Evolutionary conservation across 1,140 invertebrate genomes (phyloP).

Genomic region (Spodoptera litura): DNA sequence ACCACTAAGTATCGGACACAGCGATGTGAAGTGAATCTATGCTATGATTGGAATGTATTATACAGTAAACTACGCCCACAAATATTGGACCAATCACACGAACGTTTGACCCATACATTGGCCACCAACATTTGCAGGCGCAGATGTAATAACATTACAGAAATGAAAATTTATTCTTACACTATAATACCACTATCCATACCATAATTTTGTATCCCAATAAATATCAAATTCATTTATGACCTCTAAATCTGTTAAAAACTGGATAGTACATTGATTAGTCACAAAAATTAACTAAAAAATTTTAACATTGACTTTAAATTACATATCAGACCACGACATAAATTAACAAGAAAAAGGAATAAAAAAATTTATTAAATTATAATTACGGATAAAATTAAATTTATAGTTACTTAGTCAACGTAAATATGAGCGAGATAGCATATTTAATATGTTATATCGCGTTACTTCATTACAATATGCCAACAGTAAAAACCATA

Average conservation of each 20-base stretch:
- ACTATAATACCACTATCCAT: constrained; percentile 31
- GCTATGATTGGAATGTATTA: constrained; percentile 42
- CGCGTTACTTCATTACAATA: constrained; percentile 30
- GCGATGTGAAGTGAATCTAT: constrained; percentile 37
- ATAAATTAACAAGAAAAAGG: constrained; percentile 15
- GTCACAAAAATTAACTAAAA: constrained; percentile 7
- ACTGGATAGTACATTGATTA: background rate
- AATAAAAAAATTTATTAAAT: constrained; percentile 7
- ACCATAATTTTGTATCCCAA: background rate
- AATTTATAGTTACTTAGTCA: constrained; percentile 1
- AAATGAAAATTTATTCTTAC: constrained; percentile 39
- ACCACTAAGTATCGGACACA: constrained; percentile 33
- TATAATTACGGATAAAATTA: background rate
- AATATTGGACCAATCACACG: background rate
- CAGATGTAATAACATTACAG: constrained; percentile 4
- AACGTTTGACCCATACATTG: background rate
- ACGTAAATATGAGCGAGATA: constrained; percentile 18
- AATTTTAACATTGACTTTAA: constrained; percentile 8
- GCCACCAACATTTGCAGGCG: constrained; percentile 7
- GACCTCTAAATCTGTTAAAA: constrained; percentile 19
- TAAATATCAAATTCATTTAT: constrained; percentile 4
- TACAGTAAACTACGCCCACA: constrained; percentile 1
- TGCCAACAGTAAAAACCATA: constrained; percentile 30
- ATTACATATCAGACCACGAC: constrained; percentile 24
- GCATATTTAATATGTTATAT: constrained; percentile 40